A percentile compares a stretch with the other conserved stretches of the same genome.
Conservation (phyloP, 2,113 vertebrate species). For the Amia ocellicauda region DNA sequence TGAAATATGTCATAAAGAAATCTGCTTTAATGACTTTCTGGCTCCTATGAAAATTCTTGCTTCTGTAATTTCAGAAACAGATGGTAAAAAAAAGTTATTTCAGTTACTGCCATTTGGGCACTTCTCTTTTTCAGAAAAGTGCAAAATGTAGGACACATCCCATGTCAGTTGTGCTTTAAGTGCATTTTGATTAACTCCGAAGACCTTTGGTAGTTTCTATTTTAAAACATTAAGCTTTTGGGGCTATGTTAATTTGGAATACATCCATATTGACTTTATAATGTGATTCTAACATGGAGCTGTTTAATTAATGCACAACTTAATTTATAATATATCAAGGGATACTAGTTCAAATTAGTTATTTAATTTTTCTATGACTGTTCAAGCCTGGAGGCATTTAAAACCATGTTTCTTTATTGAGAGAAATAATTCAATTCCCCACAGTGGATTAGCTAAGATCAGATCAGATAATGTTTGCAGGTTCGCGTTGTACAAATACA, state of each 20-base stretch:
- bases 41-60: slow-evolving; percentile 39
- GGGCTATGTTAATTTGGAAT: slow-evolving; percentile 21
- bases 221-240: slow-evolving; percentile 9
- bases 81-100: slow-evolving; percentile 37
- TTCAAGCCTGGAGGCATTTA: slow-evolving; percentile 15
- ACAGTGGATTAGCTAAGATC: slow-evolving; percentile 2
- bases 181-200: slow-evolving; percentile 44
- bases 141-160: slow-evolving; percentile 44
- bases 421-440: not conserved
- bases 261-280: slow-evolving; percentile 26
- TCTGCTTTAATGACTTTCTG: slow-evolving; percentile 41
- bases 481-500: not conserved
- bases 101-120: slow-evolving; percentile 35
- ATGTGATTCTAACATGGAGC: slow-evolving; percentile 15
- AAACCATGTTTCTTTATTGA: slow-evolving; percentile 16
- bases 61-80: slow-evolving; percentile 43
- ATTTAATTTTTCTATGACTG: slow-evolving; percentile 18
- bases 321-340: slow-evolving; percentile 20
- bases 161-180: slow-evolving; percentile 34
- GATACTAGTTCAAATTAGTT: slow-evolving; percentile 28
- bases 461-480: not conserved
- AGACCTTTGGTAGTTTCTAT: slow-evolving; percentile 11
- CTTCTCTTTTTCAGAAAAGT: slow-evolving; percentile 40
- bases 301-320: slow-evolving; percentile 29
- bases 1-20: slow-evolving; percentile 30